Evolutionary conservation across 2,797 vertebrate species (phyloP).

Genomic region (Gymnocypris eckloni): DNA sequence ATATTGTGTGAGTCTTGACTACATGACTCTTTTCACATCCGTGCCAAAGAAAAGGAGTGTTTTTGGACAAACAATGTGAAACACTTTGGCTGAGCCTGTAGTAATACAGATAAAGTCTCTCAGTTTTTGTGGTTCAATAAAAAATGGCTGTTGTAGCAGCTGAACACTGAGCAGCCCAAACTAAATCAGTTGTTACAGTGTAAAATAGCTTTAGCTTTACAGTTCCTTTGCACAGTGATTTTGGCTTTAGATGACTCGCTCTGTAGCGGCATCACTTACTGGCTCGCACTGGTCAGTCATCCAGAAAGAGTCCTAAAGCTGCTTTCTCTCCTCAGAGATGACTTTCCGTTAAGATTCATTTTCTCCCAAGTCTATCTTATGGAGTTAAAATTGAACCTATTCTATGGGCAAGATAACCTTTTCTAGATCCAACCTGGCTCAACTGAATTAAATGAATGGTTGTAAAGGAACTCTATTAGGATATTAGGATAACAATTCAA

Average conservation of each 20-base stretch:
- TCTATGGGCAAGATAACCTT: constrained; percentile 59
- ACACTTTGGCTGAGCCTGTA: not conserved
- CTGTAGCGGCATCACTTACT: constrained; percentile 54
- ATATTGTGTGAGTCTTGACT: not conserved
- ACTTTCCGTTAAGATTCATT: constrained; percentile 64
- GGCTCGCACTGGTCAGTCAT: constrained; percentile 60
- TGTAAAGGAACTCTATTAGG: constrained; percentile 64
- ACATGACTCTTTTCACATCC: constrained; percentile 7
- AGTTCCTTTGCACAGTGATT: constrained; percentile 56
- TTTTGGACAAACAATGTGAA: not conserved
- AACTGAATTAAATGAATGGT: constrained; percentile 54
- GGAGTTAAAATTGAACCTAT: constrained; percentile 64
- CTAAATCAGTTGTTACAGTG: constrained; percentile 50
- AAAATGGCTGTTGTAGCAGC: constrained; percentile 39
- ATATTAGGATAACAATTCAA: constrained; percentile 52
- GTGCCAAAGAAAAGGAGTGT: not conserved
- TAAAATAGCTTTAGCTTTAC: constrained; percentile 52
- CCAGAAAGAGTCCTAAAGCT: constrained; percentile 50
- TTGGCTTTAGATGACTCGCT: constrained; percentile 47
- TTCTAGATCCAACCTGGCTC: constrained; percentile 56
- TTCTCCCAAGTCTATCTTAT: constrained; percentile 58
- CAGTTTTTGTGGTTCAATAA: constrained; percentile 24
- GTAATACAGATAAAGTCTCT: constrained; percentile 36
- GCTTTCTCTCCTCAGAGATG: constrained; percentile 52
- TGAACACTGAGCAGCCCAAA: constrained; percentile 42